Base-by-base conservation (phyloP, 92 coral and sea anemone species). In the Phenganax marumi region DNA sequence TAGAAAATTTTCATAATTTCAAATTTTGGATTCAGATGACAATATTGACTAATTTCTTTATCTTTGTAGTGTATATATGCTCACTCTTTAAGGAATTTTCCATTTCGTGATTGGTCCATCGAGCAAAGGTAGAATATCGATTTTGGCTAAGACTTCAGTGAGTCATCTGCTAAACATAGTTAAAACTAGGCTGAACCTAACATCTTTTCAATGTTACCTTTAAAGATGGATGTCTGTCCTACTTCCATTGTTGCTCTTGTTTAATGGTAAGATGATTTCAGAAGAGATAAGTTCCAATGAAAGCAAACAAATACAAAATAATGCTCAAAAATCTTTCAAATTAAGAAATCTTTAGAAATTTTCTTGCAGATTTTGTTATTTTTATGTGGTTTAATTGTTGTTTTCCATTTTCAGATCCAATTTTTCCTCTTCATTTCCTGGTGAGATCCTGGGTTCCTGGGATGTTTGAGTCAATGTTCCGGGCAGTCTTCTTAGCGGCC, bases 401-500 rank as follows among this genome's bases (percentile, higher is more conserved):
- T 16, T 52, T 2, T 33, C 43, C 5, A 33, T 56, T 73, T 71
- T 43, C 86, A 95, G 98, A 95, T 76, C 98, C 98, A 17, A 85
- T 95, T 18, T 95, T 95, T 63, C 97, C 98, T 6, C 90, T 95
- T 7, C 89, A 95, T 91, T 95, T 95, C 88, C 86, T 95, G 88
- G 97, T 95, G 56, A 86, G 91, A 65, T 89, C 93, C 39, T 95
- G 98, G 98, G 97, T 95, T 46, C 95, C 98, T 11, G 92, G 93
- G 21, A 95, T 95, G 98, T 95, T 95, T 82, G 98, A 95, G 75
- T 92, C 98, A 0, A 87, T 95, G 71, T 92, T 95, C 91, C 98
- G 93, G 66, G 98, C 98, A 1, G 84, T 91, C 21, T 95, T 95
- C 84, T 93, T 95, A 19, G 89, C 93, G 39, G 91, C 90, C 12